Conservation (phyloP, 35 echinoderm and acorn worm genomes). For the Chiridota heheva region DNA sequence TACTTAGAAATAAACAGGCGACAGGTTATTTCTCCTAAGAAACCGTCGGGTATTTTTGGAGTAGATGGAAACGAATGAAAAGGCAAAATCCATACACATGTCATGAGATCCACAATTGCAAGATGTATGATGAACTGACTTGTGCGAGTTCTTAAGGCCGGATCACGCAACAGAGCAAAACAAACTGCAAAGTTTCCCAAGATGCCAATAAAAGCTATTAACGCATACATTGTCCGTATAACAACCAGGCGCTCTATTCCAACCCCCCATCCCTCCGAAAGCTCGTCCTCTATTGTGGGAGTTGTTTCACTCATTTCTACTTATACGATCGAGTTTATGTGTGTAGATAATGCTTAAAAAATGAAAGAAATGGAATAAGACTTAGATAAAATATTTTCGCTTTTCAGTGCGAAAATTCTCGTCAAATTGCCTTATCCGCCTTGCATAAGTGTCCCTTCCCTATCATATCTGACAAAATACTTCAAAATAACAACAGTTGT, state of each 20-base stretch:
- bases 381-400: too few relatives aligned
- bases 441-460: too few relatives aligned
- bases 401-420: too few relatives aligned
- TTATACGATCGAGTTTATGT: too few relatives aligned
- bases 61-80: conserved; percentile 9
- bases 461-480: too few relatives aligned
- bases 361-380: too few relatives aligned
- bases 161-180: conserved; percentile 49
- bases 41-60: conserved; percentile 3
- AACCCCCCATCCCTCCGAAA: conserved; percentile 17
- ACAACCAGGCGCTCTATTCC: conserved; percentile 42
- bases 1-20: conserved; percentile 41
- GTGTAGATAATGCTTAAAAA: too few relatives aligned
- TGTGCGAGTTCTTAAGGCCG: conserved; percentile 38
- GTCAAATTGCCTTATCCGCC: too few relatives aligned
- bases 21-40: conserved; percentile 43
- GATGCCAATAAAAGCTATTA: conserved; percentile 55
- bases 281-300: too few relatives aligned
- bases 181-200: conserved; percentile 61
- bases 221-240: conserved; percentile 43
- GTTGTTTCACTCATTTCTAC: too few relatives aligned
- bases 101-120: conserved; percentile 36
- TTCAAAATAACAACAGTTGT: too few relatives aligned
- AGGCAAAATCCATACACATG: conserved; percentile 46
- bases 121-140: conserved; percentile 62